Percentiles rank a stretch among this genome's conserved stretches.
phyloP scores from a whole-genome alignment of 2,797 vertebrate genomes.

The Echiichthys vipera region DNA sequence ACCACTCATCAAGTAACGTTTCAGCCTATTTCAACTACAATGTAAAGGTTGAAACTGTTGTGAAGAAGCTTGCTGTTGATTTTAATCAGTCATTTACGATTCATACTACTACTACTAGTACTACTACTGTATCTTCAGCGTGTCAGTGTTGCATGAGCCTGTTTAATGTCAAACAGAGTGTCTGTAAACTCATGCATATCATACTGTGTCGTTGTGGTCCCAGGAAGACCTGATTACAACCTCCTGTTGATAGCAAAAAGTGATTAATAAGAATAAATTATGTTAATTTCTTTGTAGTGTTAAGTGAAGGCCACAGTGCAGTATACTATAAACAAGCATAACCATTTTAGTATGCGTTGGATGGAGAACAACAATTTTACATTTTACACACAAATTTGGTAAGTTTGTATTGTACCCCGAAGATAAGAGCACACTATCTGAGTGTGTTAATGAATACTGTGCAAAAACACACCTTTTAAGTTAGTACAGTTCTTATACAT shows the following conservation, averaged over 20 bases:
- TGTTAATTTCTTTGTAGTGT: neutral
- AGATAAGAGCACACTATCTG: neutral
- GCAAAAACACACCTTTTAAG: neutral
- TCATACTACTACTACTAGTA: too few species aligned
- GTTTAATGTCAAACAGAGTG: neutral
- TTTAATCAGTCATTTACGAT: too few species aligned
- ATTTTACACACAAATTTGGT: neutral
- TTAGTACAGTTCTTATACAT: neutral
- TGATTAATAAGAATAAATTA: neutral
- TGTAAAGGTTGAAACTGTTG: too few species aligned
- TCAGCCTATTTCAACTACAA: neutral
- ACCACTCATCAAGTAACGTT: neutral
- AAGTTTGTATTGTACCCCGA: neutral
- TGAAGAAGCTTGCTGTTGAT: neutral
- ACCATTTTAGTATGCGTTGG: neutral
- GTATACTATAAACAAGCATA: neutral
- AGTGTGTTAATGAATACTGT: neutral
- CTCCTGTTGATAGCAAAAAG: constrained; percentile 1
- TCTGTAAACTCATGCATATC: neutral
- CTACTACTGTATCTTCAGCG: neutral
- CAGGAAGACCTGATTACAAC: neutral
- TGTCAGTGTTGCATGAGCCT: neutral
- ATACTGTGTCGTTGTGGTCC: neutral
- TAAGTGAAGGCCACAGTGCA: neutral
- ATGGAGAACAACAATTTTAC: neutral